Percentiles rank a stretch among this genome's conserved stretches.
These are phyloP conservation scores for Percina caprodes DNA, from an alignment of 2,113 vertebrate genomes.

Conservation along the genomic window DNA sequence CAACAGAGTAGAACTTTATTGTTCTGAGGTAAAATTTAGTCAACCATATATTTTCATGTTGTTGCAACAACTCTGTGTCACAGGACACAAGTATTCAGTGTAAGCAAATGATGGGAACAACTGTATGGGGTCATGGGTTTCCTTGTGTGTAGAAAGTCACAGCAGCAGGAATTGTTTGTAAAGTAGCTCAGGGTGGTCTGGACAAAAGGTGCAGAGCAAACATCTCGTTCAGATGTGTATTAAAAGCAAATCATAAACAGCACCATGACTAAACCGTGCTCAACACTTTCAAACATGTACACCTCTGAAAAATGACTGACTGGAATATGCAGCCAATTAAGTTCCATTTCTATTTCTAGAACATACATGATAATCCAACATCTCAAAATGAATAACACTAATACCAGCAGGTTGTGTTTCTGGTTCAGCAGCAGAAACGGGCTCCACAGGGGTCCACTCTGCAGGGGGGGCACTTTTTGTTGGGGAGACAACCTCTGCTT, in stretches of 20 bases:
- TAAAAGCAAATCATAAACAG: not conserved
- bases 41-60: not conserved
- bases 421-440: conserved; percentile 44
- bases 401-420: conserved; percentile 67
- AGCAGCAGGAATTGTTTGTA: not conserved
- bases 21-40: not conserved
- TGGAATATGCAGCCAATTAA: not conserved
- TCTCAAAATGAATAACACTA: conserved; percentile 64
- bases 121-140: conserved; percentile 39
- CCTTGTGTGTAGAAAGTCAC: conserved; percentile 4
- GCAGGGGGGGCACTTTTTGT: conserved; percentile 20
- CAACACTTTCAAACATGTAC: not conserved
- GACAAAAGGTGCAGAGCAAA: not conserved
- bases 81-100: conserved; percentile 19
- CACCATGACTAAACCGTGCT: not conserved
- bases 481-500: conserved; percentile 32
- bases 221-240: not conserved
- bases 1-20: not conserved
- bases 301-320: not conserved
- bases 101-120: not conserved
- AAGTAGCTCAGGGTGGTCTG: not conserved
- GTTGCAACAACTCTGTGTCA: conserved; percentile 20
- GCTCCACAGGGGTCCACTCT: conserved; percentile 40
- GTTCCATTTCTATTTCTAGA: not conserved
- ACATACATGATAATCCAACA: not conserved